phyloP scores from a whole-genome alignment of 2,888 invertebrate genomes.

The Folsomia candida region DNA sequence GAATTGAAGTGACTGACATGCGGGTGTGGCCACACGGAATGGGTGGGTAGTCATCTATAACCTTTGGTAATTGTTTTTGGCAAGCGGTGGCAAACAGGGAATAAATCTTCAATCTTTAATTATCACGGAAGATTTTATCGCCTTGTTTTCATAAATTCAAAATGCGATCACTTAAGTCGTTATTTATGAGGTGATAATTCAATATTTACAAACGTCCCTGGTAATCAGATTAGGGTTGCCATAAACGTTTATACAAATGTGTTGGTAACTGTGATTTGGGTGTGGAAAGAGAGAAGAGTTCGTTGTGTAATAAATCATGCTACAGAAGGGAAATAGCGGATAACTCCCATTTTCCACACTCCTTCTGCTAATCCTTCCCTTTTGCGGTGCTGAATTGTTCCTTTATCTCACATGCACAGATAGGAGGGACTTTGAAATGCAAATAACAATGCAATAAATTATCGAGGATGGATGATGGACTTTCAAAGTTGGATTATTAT shows the following conservation, averaged over 20 bases:
- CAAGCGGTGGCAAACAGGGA: constrained; percentile 28
- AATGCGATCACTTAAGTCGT: constrained; percentile 7
- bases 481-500: too few species aligned
- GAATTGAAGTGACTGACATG: constrained; percentile 9
- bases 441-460: too few species aligned
- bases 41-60: constrained; percentile 19
- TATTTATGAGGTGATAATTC: constrained; percentile 13
- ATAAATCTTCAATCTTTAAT: constrained; percentile 19
- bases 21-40: constrained; percentile 22
- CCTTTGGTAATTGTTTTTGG: constrained; percentile 33
- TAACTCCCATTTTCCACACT: too few species aligned
- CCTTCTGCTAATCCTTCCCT: too few species aligned
- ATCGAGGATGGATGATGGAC: too few species aligned
- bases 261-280: constrained; percentile 1
- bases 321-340: too few species aligned
- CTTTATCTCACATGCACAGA: too few species aligned
- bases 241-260: not conserved
- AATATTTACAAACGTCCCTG: constrained; percentile 7
- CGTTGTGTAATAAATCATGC: not conserved
- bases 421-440: too few species aligned
- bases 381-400: too few species aligned
- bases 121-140: constrained; percentile 9
- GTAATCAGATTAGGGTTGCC: not conserved
- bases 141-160: constrained; percentile 6
- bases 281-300: not conserved